Percentiles rank a stretch among this genome's conserved stretches.
Conservation (phyloP, 2,888 invertebrate species). For the Eristalis tenax region DNA sequence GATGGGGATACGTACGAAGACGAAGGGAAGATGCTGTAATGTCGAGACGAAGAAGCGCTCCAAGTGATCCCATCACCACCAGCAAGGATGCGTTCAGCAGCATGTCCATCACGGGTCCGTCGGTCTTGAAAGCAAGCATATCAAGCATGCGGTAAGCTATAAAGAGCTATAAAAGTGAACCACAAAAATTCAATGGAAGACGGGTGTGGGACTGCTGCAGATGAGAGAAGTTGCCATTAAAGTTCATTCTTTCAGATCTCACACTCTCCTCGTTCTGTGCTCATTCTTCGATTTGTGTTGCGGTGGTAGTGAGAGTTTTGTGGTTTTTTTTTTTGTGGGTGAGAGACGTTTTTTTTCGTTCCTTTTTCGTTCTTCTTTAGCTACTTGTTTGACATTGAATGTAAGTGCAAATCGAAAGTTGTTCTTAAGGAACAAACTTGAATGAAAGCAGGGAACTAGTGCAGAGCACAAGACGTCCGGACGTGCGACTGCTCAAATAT, state of each 20-base stretch:
- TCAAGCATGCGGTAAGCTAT: conserved; percentile 48
- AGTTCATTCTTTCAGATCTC: conserved; percentile 63
- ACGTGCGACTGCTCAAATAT: conserved; percentile 20
- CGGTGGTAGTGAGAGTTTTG: conserved; percentile 9
- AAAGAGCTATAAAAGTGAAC: conserved; percentile 67
- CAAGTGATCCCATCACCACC: conserved; percentile 7
- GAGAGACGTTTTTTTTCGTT: neutral
- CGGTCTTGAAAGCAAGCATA: conserved; percentile 47
- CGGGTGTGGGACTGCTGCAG: conserved; percentile 1
- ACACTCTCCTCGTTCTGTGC: neutral
- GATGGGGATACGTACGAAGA: conserved; percentile 1
- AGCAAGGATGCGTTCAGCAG: conserved; percentile 52
- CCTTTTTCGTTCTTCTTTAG: neutral
- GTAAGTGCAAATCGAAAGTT: conserved; percentile 63
- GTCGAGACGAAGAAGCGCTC: conserved; percentile 9
- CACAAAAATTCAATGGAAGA: conserved; percentile 63
- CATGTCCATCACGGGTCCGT: conserved; percentile 57
- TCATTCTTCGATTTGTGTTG: conserved; percentile 1
- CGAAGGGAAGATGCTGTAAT: neutral
- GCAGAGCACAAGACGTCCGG: conserved; percentile 14
- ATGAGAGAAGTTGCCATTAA: conserved; percentile 47
- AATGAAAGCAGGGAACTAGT: conserved; percentile 4
- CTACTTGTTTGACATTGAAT: conserved; percentile 18
- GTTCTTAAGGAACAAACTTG: conserved; percentile 46
- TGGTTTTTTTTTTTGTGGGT: conserved; percentile 12